These are phyloP conservation scores for Pilophorus perplexus DNA, from an alignment of 2,888 invertebrate species.

Conservation along the genomic window DNA sequence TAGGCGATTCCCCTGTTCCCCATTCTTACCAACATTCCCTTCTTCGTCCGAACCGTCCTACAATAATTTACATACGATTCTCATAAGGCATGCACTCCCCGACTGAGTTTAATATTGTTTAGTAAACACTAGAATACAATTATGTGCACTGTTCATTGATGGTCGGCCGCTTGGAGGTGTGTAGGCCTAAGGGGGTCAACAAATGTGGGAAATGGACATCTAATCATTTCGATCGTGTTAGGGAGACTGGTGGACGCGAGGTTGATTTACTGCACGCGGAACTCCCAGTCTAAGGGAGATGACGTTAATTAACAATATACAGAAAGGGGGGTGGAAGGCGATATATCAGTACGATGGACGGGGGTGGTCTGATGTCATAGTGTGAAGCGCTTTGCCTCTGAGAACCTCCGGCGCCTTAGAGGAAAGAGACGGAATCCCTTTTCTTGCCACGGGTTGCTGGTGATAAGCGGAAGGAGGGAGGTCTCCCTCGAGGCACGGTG, in stretches of 20 bases:
- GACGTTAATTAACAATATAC: constrained; percentile 33
- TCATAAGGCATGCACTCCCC: too few species aligned
- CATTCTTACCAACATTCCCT: too few species aligned
- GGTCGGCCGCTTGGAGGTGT: too few species aligned
- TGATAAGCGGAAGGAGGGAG: background rate
- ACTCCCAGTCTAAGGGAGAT: constrained; percentile 11
- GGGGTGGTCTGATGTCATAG: background rate
- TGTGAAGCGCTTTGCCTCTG: too few species aligned
- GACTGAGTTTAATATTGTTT: too few species aligned
- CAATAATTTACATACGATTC: too few species aligned
- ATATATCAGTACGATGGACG: constrained; percentile 13
- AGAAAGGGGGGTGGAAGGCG: constrained; percentile 13
- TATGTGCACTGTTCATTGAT: too few species aligned
- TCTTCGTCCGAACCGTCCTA: too few species aligned
- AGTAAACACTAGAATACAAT: too few species aligned
- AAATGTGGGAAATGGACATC: too few species aligned
- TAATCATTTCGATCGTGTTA: background rate
- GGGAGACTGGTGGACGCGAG: background rate
- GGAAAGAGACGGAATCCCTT: background rate
- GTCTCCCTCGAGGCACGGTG: background rate
- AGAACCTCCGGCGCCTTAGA: background rate
- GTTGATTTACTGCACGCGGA: constrained; percentile 19
- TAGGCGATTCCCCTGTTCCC: too few species aligned
- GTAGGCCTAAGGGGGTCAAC: too few species aligned
- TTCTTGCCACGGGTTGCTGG: background rate